phyloP scores from a whole-genome alignment of 2,888 invertebrate genomes.

The Argynnis bischoffii region DNA sequence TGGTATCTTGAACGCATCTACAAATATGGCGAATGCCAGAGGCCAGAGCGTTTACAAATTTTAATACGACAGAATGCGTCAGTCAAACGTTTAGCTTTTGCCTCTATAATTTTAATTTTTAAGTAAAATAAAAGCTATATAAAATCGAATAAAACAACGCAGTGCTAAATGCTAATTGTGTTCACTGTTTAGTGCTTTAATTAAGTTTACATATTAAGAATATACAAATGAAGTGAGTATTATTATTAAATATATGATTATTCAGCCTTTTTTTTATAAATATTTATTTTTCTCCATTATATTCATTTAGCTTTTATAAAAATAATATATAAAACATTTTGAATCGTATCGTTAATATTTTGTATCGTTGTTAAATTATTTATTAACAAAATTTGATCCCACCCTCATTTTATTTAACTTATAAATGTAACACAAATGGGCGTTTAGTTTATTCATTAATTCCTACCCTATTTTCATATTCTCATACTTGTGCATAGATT shows the following conservation, averaged over 20 bases:
- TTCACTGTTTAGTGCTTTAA: constrained; percentile 24
- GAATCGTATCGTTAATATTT: not conserved
- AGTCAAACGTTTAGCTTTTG: constrained; percentile 17
- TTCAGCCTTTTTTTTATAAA: constrained; percentile 1
- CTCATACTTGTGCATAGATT: not conserved
- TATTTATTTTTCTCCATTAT: not conserved
- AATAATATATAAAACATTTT: too few species aligned
- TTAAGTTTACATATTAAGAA: constrained; percentile 26
- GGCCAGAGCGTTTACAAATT: constrained; percentile 17
- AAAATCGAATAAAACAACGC: constrained; percentile 4
- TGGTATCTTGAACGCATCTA: constrained; percentile 14
- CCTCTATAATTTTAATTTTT: constrained; percentile 3
- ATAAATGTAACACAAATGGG: not conserved
- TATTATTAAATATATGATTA: constrained; percentile 7
- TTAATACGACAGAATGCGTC: constrained; percentile 21
- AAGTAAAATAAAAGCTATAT: not conserved
- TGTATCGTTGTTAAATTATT: not conserved
- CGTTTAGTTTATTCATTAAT: not conserved
- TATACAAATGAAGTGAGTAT: constrained; percentile 45
- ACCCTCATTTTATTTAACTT: constrained; percentile 12
- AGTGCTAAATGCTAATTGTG: constrained; percentile 24
- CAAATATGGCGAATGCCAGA: constrained; percentile 16
- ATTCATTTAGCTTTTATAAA: too few species aligned
- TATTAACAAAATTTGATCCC: constrained; percentile 8
- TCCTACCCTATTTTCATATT: not conserved